Conservation (phyloP, 2,113 vertebrate genomes). For the Gallinago jamesoni region DNA sequence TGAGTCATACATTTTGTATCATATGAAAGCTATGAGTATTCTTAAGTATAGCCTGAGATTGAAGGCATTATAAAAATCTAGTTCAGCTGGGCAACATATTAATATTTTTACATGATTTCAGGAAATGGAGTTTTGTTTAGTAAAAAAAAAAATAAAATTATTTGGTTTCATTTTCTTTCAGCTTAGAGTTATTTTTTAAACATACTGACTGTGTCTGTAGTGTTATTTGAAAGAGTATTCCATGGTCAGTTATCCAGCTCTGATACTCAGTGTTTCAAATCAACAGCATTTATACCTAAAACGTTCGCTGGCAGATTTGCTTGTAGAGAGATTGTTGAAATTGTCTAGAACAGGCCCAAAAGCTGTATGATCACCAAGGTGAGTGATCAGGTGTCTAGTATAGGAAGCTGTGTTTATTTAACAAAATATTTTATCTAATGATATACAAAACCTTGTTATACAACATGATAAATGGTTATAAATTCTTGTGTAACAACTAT, state of each 20-base stretch:
- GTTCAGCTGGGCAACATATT: not conserved
- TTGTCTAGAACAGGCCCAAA: not conserved
- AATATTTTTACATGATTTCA: not conserved
- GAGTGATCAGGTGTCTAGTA: not conserved
- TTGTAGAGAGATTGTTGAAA: not conserved
- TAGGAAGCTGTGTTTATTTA: not conserved
- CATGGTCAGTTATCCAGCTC: not conserved
- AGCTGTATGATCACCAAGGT: not conserved
- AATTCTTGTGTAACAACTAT: not conserved
- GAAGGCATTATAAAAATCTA: not conserved
- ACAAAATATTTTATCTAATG: not conserved
- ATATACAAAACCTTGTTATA: not conserved
- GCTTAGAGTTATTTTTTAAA: not conserved
- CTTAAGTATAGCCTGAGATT: not conserved
- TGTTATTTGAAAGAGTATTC: not conserved
- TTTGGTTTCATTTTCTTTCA: not conserved
- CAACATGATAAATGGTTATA: not conserved
- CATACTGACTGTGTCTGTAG: fast-evolving
- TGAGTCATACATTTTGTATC: not conserved
- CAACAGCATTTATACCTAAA: not conserved
- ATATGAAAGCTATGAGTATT: not conserved
- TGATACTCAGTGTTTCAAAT: not conserved
- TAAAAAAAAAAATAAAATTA: not conserved
- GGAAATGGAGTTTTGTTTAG: fast-evolving
- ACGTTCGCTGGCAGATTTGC: not conserved